These are phyloP conservation scores for Drosophila pruinosa DNA, from an alignment of 1,140 invertebrate species.

Conservation along the genomic window DNA sequence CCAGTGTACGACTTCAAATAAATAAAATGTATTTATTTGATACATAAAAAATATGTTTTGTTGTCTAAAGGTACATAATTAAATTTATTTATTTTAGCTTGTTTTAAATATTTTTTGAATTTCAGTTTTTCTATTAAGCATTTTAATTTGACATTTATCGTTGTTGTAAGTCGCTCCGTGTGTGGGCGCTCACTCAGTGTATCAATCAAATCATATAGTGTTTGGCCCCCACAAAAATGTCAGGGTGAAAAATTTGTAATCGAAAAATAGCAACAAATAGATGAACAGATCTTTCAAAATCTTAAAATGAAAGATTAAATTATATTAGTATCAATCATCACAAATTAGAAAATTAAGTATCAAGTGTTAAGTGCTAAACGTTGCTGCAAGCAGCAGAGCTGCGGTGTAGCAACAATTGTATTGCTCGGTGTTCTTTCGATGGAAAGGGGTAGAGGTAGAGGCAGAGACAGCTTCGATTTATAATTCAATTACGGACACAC, in stretches of 20 bases:
- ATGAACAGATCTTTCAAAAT: conserved; percentile 57
- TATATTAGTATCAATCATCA: not conserved
- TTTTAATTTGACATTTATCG: no score
- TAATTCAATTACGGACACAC: conserved; percentile 65
- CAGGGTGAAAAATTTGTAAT: conserved; percentile 50
- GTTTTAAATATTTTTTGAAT: no score
- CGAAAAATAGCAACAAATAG: conserved; percentile 62
- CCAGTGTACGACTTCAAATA: no score
- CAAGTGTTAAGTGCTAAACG: conserved; percentile 22
- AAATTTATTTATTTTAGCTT: no score
- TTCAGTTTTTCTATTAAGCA: no score
- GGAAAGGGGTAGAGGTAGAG: conserved; percentile 24
- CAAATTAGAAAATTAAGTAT: conserved; percentile 17
- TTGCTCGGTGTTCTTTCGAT: conserved; percentile 18
- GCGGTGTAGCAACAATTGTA: conserved; percentile 60
- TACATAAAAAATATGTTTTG: no score
- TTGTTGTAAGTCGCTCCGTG: not conserved
- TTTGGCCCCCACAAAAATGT: conserved; percentile 4
- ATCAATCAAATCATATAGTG: conserved; percentile 1
- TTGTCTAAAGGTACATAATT: no score
- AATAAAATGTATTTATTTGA: no score
- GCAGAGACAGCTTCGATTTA: conserved; percentile 56
- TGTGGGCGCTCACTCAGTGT: not conserved
- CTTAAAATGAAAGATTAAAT: conserved; percentile 42
- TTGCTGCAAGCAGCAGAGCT: conserved; percentile 37